A percentile compares a stretch with the other conserved stretches of the same genome.
These are phyloP conservation scores for Conomelus anceps DNA, from an alignment of 2,888 invertebrate genomes.

Conservation along the genomic window DNA sequence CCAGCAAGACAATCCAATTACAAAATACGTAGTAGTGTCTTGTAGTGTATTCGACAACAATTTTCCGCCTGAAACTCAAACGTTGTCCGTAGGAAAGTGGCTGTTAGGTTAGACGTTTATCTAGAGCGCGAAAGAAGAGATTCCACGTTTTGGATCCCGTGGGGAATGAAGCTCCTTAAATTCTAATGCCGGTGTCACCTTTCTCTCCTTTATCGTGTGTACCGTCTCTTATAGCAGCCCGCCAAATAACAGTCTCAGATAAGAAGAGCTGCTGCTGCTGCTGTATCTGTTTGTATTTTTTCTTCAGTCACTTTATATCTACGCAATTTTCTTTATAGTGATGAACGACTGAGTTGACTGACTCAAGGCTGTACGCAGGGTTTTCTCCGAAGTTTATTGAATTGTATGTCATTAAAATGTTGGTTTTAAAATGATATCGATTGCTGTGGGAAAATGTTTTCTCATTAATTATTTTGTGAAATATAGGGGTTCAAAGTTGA, in stretches of 20 bases:
- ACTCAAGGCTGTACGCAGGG: not conserved
- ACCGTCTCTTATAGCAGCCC: not conserved
- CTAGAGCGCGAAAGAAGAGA: not conserved
- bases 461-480: too few species aligned
- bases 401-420: too few species aligned
- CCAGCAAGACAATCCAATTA: not conserved
- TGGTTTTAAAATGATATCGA: too few species aligned
- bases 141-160: not conserved
- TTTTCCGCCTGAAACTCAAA: not conserved
- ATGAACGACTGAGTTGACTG: not conserved
- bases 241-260: not conserved
- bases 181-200: not conserved
- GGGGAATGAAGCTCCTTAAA: not conserved
- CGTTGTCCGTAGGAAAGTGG: not conserved
- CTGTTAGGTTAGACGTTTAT: not conserved
- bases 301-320: not conserved
- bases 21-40: not conserved
- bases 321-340: not conserved
- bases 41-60: not conserved
- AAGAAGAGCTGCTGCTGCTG: too few species aligned
- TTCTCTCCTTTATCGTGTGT: not conserved
- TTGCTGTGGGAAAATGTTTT: too few species aligned
- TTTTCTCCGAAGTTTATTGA: not conserved
- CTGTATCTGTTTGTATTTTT: too few species aligned
- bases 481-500: too few species aligned